Percentiles rank a stretch among this genome's conserved stretches.
phyloP scores from a whole-genome alignment of 2,888 invertebrate genomes.

The Iselma pallidipennis region DNA sequence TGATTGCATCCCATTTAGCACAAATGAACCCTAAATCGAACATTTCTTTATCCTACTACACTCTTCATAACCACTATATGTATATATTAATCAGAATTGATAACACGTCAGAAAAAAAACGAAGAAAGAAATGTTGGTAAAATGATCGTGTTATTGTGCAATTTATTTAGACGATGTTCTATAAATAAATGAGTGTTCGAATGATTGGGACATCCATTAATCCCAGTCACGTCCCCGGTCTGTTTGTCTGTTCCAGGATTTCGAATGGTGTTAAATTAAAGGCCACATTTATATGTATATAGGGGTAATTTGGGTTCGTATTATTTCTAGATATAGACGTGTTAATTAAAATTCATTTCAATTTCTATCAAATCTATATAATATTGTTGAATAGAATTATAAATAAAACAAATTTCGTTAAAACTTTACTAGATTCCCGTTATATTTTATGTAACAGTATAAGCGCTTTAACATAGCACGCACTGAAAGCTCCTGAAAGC shows the following conservation, averaged over 20 bases:
- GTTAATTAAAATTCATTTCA: slow-evolving; percentile 12
- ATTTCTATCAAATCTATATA: too few species aligned
- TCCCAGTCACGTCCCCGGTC: slow-evolving; percentile 38
- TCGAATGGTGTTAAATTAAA: slow-evolving; percentile 46
- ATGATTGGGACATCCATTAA: slow-evolving; percentile 30
- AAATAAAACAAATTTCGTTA: background rate
- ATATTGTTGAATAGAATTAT: background rate
- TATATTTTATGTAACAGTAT: slow-evolving; percentile 1
- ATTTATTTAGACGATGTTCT: slow-evolving; percentile 2
- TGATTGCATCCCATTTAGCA: background rate
- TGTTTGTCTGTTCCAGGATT: slow-evolving; percentile 38
- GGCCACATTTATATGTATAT: slow-evolving; percentile 39
- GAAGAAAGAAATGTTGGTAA: background rate
- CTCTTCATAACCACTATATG: too few species aligned
- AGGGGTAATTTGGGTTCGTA: slow-evolving; percentile 20
- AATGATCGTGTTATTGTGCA: background rate
- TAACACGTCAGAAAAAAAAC: too few species aligned
- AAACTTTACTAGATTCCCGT: too few species aligned
- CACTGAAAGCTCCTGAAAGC: background rate
- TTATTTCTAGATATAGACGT: slow-evolving; percentile 19
- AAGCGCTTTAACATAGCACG: background rate
- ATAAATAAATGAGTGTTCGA: slow-evolving; percentile 26
- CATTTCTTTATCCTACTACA: too few species aligned
- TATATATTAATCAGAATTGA: too few species aligned
- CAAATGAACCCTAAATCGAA: background rate